Conservation (phyloP, 2,888 invertebrate species). For the Desoria tigrina region DNA sequence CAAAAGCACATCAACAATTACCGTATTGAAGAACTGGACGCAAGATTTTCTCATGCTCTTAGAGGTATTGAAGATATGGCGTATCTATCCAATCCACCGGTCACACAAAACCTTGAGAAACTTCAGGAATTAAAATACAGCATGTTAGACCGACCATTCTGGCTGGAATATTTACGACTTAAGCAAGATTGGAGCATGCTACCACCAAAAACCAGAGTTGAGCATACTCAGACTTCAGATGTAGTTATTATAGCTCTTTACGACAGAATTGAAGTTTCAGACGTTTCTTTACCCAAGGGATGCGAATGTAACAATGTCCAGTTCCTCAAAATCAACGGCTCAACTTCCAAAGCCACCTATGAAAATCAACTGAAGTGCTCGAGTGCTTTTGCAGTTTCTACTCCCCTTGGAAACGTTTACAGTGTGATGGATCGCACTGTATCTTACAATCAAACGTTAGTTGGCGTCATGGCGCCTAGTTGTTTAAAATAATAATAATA, state of each 20-base stretch:
- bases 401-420: conserved; percentile 23
- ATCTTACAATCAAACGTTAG: conserved; percentile 46
- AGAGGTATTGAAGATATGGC: not conserved
- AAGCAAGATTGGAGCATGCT: conserved; percentile 23
- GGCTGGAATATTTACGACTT: conserved; percentile 42
- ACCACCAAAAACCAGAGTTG: conserved; percentile 17
- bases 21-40: conserved; percentile 6
- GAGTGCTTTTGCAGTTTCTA: conserved; percentile 32
- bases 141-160: conserved; percentile 24
- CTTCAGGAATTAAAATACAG: not conserved
- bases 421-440: conserved; percentile 34
- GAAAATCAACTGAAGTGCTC: conserved; percentile 24
- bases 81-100: not conserved
- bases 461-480: too few species aligned
- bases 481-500: conserved; percentile 4
- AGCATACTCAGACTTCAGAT: conserved; percentile 14
- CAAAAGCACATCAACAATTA: conserved; percentile 25
- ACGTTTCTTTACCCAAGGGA: conserved; percentile 24
- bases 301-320: conserved; percentile 38
- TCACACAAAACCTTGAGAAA: not conserved
- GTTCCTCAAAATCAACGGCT: conserved; percentile 24
- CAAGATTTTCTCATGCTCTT: not conserved
- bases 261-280: conserved; percentile 2
- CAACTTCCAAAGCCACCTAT: not conserved
- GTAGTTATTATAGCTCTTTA: conserved; percentile 29